phyloP scores from a whole-genome alignment of 1,140 invertebrate genomes.

The Drosophila jambulina region DNA sequence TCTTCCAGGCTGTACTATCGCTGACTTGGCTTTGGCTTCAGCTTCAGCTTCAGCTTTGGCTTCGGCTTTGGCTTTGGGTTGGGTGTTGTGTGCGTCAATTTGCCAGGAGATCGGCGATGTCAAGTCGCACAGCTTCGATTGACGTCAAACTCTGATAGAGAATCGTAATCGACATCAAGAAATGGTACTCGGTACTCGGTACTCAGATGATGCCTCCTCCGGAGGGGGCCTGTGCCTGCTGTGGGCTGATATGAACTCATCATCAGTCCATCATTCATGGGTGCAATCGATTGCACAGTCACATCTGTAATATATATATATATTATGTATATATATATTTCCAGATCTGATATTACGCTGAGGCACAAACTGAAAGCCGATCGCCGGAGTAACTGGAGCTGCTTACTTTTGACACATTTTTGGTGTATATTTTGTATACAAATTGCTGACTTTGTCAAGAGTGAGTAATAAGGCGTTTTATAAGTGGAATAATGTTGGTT shows the following conservation, averaged over 20 bases:
- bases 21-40: conserved; percentile 19
- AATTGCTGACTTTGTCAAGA: conserved; percentile 12
- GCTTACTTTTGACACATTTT: conserved; percentile 35
- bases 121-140: conserved; percentile 66
- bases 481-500: background rate
- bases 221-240: conserved; percentile 58
- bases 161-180: conserved; percentile 13
- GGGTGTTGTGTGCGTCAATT: conserved; percentile 77
- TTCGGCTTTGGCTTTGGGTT: conserved; percentile 3
- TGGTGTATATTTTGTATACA: conserved; percentile 1
- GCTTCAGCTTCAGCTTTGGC: background rate
- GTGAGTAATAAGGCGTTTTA: conserved; percentile 10
- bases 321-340: conserved; percentile 1
- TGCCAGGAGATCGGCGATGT: conserved; percentile 65
- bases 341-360: conserved; percentile 49
- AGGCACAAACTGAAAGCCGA: conserved; percentile 21
- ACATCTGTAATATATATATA: conserved; percentile 4
- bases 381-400: conserved; percentile 33
- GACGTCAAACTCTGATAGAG: conserved; percentile 79
- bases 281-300: conserved; percentile 43
- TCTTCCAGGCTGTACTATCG: conserved; percentile 33
- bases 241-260: conserved; percentile 59
- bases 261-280: conserved; percentile 44
- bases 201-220: conserved; percentile 22
- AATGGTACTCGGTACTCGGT: conserved; percentile 1